Evolutionary conservation across 2,797 vertebrate genomes (phyloP).

Genomic region (Coracias cyanogaster): DNA sequence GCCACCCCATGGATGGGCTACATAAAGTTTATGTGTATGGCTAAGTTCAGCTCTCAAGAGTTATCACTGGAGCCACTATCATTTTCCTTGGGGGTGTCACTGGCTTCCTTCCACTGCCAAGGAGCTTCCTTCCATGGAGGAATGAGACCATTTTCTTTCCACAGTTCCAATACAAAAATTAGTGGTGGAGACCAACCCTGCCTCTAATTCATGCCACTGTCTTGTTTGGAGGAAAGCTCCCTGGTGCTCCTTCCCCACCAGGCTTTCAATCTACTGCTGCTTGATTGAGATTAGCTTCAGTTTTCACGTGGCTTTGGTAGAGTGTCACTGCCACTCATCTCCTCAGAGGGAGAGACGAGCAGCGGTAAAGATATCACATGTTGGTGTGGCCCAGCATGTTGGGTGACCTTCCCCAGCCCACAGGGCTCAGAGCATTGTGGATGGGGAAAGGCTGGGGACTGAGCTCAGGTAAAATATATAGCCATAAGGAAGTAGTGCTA

Average conservation of each 20-base stretch:
- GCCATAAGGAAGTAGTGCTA: not conserved
- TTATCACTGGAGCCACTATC: not conserved
- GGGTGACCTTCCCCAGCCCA: rapidly evolving
- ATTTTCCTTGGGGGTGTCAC: not conserved
- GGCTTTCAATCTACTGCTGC: not conserved
- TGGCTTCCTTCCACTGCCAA: not conserved
- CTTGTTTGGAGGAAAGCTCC: not conserved
- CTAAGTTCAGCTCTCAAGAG: not conserved
- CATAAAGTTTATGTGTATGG: rapidly evolving
- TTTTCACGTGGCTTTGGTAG: not conserved
- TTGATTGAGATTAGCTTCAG: not conserved
- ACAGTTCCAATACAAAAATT: not conserved
- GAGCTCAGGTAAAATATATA: not conserved
- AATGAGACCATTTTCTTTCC: not conserved
- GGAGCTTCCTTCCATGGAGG: rapidly evolving
- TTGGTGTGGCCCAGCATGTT: rapidly evolving
- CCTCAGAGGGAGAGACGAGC: not conserved
- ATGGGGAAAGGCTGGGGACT: not conserved
- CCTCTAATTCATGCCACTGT: rapidly evolving
- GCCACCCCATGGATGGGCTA: not conserved
- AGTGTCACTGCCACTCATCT: not conserved
- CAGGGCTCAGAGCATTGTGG: rapidly evolving
- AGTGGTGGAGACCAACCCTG: not conserved
- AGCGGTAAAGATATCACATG: rapidly evolving
- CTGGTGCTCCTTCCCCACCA: not conserved